These are phyloP conservation scores for Meles meles DNA, from an alignment of 2,113 vertebrate genomes.

Conservation along the genomic window DNA sequence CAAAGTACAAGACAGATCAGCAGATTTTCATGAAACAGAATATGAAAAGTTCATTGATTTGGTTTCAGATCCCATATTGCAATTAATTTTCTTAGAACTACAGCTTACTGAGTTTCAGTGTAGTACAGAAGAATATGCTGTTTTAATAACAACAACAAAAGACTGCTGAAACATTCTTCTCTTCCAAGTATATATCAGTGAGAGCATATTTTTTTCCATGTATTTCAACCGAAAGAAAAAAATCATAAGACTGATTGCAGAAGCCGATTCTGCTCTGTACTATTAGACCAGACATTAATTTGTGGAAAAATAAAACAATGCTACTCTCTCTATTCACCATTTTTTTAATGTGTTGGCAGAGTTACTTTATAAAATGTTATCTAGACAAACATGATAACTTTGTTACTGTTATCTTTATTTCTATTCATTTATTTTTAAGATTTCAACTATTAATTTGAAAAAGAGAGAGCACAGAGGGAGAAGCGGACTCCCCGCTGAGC, in stretches of 20 bases:
- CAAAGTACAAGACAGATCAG: background rate
- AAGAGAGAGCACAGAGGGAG: too few relatives aligned
- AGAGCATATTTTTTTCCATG: background rate
- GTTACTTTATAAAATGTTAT: background rate
- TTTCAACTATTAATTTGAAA: too few relatives aligned
- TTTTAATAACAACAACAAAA: slow-evolving; percentile 13
- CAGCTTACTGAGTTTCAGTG: background rate
- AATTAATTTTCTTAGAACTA: background rate
- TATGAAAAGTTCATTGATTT: background rate
- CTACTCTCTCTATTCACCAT: background rate
- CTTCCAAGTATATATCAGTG: background rate
- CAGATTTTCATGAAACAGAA: background rate
- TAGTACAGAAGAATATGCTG: background rate
- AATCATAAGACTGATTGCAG: background rate
- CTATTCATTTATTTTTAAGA: too few relatives aligned
- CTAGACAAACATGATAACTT: background rate
- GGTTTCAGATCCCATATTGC: background rate
- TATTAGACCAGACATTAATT: background rate
- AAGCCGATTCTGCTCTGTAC: background rate
- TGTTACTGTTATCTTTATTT: background rate
- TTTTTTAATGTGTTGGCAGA: background rate
- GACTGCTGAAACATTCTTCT: background rate
- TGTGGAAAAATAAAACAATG: background rate
- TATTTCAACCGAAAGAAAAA: background rate
- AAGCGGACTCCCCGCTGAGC: too few relatives aligned